Percentiles rank a stretch among this genome's conserved stretches.
These are phyloP conservation scores for Sigmodon hispidus DNA, from an alignment of 2,113 vertebrate species.

Conservation along the genomic window DNA sequence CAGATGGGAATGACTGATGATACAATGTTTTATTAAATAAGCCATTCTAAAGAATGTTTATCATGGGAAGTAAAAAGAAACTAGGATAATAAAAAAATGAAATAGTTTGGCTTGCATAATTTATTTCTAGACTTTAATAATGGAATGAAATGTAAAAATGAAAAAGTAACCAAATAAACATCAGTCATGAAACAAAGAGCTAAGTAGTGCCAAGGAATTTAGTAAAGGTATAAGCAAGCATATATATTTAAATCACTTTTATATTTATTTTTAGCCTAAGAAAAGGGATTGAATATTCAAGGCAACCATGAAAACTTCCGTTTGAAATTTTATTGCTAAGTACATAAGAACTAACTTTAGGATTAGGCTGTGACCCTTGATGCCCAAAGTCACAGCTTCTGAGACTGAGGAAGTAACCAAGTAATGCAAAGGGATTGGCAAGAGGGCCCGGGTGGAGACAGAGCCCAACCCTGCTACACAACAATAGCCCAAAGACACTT, in stretches of 20 bases:
- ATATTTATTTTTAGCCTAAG: neutral
- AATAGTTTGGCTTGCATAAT: conserved; percentile 54
- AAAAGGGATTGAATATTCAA: neutral
- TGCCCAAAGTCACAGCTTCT: neutral
- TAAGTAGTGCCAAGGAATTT: neutral
- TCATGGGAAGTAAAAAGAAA: conserved; percentile 36
- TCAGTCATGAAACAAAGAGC: neutral
- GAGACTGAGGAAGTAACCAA: neutral
- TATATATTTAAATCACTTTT: neutral
- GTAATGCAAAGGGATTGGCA: neutral
- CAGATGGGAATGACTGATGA: conserved; percentile 68
- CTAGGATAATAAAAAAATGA: conserved; percentile 61
- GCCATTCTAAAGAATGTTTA: conserved; percentile 47
- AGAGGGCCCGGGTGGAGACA: neutral
- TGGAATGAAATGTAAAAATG: conserved; percentile 39
- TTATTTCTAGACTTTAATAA: conserved; percentile 56
- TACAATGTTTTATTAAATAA: conserved; percentile 72
- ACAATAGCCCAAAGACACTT: neutral
- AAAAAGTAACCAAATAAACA: conserved; percentile 27
- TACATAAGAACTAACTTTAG: neutral
- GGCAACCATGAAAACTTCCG: neutral
- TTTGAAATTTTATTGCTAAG: neutral
- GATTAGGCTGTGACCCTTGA: neutral
- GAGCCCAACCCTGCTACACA: neutral
- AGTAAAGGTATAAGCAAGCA: neutral